A percentile compares a stretch with the other conserved stretches of the same genome.
phyloP scores from a whole-genome alignment of 2,113 vertebrate genomes.

The Pteropus alecto region DNA sequence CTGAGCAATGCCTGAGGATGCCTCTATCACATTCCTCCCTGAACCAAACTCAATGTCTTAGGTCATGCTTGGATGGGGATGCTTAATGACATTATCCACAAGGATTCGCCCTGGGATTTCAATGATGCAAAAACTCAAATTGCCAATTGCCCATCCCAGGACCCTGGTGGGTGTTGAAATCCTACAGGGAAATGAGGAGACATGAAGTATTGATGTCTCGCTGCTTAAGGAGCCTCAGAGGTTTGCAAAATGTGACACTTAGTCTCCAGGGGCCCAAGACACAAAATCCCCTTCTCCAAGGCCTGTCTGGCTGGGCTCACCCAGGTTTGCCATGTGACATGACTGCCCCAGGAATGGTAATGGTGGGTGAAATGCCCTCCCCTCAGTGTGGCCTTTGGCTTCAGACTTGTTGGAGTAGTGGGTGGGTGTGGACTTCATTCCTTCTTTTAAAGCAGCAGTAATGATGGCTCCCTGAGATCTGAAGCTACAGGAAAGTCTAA shows the following conservation, averaged over 20 bases:
- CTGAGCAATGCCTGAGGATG: background rate
- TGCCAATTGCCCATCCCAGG: background rate
- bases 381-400: background rate
- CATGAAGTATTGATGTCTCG: accelerated
- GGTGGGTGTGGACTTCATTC: background rate
- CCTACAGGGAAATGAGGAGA: background rate
- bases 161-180: background rate
- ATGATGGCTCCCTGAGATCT: background rate
- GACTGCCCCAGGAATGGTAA: background rate
- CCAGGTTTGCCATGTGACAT: background rate
- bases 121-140: background rate
- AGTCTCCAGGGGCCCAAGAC: background rate
- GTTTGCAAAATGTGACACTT: background rate
- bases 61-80: background rate
- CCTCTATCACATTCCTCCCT: slow-evolving; percentile 30
- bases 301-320: background rate
- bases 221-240: background rate
- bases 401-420: background rate
- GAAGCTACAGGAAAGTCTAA: background rate
- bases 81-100: background rate
- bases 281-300: background rate
- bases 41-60: background rate
- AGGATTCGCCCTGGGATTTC: background rate
- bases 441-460: background rate
- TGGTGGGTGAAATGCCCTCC: background rate